A percentile compares a stretch with the other conserved stretches of the same genome.
These are phyloP conservation scores for Pomatostomus ruficeps DNA, from an alignment of 2,113 vertebrate genomes.

Conservation along the genomic window DNA sequence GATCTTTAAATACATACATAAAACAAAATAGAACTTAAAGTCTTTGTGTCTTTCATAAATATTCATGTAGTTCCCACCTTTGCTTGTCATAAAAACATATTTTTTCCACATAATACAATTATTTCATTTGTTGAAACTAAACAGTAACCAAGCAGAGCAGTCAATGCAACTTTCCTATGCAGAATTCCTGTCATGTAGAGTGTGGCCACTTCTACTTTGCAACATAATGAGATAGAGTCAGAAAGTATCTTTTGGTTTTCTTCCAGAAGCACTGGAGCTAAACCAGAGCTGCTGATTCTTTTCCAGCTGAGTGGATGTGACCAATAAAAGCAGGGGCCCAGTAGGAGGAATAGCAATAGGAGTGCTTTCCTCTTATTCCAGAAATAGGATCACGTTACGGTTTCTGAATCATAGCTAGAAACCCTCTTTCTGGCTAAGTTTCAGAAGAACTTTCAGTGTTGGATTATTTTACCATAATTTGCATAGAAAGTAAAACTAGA, in stretches of 20 bases:
- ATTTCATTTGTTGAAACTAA: not conserved
- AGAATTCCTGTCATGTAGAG: not conserved
- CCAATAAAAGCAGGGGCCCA: not conserved
- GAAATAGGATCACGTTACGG: not conserved
- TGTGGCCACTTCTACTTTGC: not conserved
- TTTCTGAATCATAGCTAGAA: constrained; percentile 46
- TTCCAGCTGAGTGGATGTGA: not conserved
- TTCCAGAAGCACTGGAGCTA: not conserved
- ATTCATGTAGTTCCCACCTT: not conserved
- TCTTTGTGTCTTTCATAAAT: not conserved
- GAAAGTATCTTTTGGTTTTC: not conserved
- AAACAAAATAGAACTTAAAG: not conserved
- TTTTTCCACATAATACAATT: not conserved
- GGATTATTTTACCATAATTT: not conserved
- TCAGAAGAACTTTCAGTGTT: not conserved
- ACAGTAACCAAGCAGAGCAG: not conserved
- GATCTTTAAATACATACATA: not conserved
- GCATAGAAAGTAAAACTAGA: too few species aligned
- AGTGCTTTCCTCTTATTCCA: not conserved
- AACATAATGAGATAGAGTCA: not conserved
- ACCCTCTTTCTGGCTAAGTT: not conserved
- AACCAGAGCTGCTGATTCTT: not conserved
- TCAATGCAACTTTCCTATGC: not conserved
- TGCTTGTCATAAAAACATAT: not conserved
- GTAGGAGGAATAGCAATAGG: constrained; percentile 2